Base-by-base conservation (phyloP, 2,797 vertebrate species). In the Tokudaia tokunoshimensis region DNA sequence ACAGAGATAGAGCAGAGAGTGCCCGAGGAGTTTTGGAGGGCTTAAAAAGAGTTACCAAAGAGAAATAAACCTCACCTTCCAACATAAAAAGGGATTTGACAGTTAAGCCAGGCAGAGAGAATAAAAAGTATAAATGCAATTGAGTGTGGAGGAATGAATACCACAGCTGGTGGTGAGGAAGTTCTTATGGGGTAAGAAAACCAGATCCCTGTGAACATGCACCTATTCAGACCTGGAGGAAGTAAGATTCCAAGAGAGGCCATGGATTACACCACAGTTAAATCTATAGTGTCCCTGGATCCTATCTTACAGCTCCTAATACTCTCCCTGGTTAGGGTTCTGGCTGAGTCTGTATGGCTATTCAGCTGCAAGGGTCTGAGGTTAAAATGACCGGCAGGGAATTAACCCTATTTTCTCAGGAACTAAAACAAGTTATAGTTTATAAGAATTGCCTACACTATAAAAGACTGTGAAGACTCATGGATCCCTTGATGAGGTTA, bases 371-470 rank as follows among this genome's bases (percentile, higher is more conserved):
- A 96, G 87, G 47, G 47, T 74, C 41, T 89, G 63, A 93, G 84
- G 29, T 24, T 89, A 13, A 20, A 92, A 86, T 89, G 50, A 78
- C 14, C 87, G 76, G 52, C 8, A 81, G 29, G 31, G 87, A 4
- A 78, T 67, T 93, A 91, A 86, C 80, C 41, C 61, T 24, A 94
- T 59, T 93, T 87, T 83, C 80, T 67, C 57, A 74, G 92, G 15
- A 55, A 74, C 50, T 57, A 57, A 74, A 87, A 92, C 34, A 74
- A 82, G 37, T 26, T 70, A 70, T 61, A 93, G 83, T 94, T 83
- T 87, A 89, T 70, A 47, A 94, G 70, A 96, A 89, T 12, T 72
- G 65, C 82, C 37, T 17, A 85, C 17, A 91, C 61, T 57, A 93
- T 57, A 88, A 84, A 90, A 10, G 20, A 76, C 37, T 76, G 12